Conservation (phyloP, 2,888 invertebrate species). For the Drosophila pseudotalamancana region DNA sequence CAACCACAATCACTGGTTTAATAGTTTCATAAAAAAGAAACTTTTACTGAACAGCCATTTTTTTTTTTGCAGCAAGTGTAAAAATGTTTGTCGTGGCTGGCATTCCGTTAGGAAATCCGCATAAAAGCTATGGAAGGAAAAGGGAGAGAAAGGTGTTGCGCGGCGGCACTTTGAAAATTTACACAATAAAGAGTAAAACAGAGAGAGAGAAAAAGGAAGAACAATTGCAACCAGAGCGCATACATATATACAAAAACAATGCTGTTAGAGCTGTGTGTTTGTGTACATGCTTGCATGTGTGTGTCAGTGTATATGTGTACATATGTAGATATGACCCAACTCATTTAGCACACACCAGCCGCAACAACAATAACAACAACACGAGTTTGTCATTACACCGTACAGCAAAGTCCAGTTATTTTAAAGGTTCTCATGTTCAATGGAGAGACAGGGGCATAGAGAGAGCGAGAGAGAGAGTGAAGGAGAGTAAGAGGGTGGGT, state of each 20-base stretch:
- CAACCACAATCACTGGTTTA: background rate
- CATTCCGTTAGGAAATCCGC: constrained; percentile 37
- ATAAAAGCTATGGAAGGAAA: constrained; percentile 16
- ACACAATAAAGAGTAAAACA: constrained; percentile 20
- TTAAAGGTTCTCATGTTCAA: constrained; percentile 7
- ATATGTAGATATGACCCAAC: constrained; percentile 47
- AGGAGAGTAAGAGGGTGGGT: background rate
- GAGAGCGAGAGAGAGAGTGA: background rate
- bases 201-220: background rate
- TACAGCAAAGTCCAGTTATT: constrained; percentile 41
- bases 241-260: background rate
- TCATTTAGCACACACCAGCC: constrained; percentile 53
- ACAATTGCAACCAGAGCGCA: constrained; percentile 23
- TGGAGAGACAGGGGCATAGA: background rate
- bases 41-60: background rate
- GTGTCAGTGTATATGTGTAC: constrained; percentile 4
- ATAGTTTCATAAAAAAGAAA: constrained; percentile 1
- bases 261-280: background rate
- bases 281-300: background rate
- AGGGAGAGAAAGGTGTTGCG: background rate
- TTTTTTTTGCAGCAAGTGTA: constrained; percentile 29
- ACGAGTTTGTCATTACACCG: constrained; percentile 60
- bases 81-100: constrained; percentile 28
- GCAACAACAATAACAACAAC: constrained; percentile 10
- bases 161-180: constrained; percentile 17